Conservation (phyloP, 2,888 invertebrate genomes). For the Tethea ocularis region DNA sequence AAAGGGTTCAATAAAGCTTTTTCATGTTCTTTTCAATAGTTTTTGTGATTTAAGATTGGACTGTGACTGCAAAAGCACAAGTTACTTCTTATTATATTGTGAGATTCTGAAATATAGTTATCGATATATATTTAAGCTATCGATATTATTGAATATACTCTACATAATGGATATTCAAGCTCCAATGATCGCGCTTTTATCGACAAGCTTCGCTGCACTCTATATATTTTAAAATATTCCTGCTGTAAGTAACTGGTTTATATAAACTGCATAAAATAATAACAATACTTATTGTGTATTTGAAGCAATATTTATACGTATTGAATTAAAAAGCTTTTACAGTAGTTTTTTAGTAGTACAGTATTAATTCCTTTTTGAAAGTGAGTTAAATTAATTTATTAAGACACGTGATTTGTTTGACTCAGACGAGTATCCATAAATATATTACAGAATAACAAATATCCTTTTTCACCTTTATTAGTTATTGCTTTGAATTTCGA, state of each 20-base stretch:
- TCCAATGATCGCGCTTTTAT: constrained; percentile 27
- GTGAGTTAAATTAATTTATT: too few relatives aligned
- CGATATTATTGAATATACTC: constrained; percentile 35
- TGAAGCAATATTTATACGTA: not conserved
- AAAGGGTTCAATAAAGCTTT: constrained; percentile 49
- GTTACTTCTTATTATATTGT: not conserved
- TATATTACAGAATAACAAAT: not conserved
- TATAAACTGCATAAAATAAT: constrained; percentile 9
- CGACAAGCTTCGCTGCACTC: constrained; percentile 20
- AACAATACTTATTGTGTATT: not conserved
- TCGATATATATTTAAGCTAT: constrained; percentile 18
- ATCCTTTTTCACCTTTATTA: constrained; percentile 6
- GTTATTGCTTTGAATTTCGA: constrained; percentile 7
- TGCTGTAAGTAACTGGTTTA: constrained; percentile 14
- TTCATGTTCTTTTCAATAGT: constrained; percentile 41
- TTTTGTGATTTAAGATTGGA: constrained; percentile 29
- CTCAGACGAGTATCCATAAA: not conserved
- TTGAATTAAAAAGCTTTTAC: too few relatives aligned
- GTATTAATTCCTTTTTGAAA: too few relatives aligned
- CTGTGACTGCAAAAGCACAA: not conserved
- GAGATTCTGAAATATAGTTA: constrained; percentile 1
- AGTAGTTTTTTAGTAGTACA: not conserved
- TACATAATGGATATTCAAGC: constrained; percentile 30
- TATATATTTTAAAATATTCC: constrained; percentile 22
- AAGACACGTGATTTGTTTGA: too few relatives aligned